Conservation (phyloP, 2,888 invertebrate genomes). For the Phalera bucephala region DNA sequence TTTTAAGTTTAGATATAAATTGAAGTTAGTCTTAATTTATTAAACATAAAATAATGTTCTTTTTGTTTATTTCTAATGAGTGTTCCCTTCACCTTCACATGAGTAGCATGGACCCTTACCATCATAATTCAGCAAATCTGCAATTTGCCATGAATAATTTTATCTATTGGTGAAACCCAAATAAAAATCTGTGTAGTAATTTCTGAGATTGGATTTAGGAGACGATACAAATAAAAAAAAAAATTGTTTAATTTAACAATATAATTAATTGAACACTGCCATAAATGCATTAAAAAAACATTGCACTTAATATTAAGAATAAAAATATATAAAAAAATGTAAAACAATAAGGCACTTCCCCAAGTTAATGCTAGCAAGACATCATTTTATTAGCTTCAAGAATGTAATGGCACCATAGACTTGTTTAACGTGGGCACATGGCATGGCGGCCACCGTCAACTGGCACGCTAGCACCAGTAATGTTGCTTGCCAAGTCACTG, state of each 20-base stretch:
- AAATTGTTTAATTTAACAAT: too few relatives aligned
- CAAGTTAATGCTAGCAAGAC: background rate
- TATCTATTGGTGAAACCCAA: too few relatives aligned
- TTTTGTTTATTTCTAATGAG: background rate
- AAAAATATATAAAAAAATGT: background rate
- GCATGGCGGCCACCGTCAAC: conserved; percentile 98
- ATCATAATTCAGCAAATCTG: too few relatives aligned
- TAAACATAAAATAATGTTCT: conserved; percentile 30
- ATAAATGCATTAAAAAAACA: background rate
- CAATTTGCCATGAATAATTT: too few relatives aligned
- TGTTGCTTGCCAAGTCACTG: conserved; percentile 93
- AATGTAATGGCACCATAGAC: too few relatives aligned
- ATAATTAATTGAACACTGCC: too few relatives aligned
- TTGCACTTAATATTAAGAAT: background rate
- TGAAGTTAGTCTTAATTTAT: conserved; percentile 38
- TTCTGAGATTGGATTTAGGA: too few relatives aligned
- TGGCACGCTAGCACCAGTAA: conserved; percentile 94
- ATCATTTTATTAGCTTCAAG: too few relatives aligned
- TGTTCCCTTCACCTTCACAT: too few relatives aligned
- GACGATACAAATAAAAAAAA: too few relatives aligned
- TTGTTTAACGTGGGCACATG: conserved; percentile 94
- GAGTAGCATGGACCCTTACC: too few relatives aligned
- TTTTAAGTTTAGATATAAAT: conserved; percentile 31
- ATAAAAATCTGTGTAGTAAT: too few relatives aligned
- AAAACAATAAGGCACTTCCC: background rate